Conservation (phyloP, 2,888 invertebrate species). For the Ochropleura plecta region DNA sequence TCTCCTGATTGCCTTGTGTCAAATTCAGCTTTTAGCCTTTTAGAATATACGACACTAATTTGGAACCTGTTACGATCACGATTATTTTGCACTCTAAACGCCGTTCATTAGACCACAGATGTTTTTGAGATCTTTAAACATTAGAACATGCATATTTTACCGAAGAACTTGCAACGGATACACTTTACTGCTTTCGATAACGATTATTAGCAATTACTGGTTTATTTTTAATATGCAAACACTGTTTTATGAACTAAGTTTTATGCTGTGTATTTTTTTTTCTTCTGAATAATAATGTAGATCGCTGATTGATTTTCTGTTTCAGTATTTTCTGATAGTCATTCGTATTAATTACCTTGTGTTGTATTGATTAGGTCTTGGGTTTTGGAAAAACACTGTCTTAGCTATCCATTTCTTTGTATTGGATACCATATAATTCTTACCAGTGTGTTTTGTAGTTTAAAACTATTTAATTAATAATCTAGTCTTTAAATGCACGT, state of each 20-base stretch:
- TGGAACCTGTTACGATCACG: constrained; percentile 51
- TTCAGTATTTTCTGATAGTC: neutral
- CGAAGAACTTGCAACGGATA: constrained; percentile 66
- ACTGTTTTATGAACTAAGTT: neutral
- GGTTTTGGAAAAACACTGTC: neutral
- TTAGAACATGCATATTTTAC: constrained; percentile 54
- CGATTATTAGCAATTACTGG: constrained; percentile 64
- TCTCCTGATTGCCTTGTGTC: constrained; percentile 35
- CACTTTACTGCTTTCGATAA: constrained; percentile 72
- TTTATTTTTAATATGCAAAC: constrained; percentile 41
- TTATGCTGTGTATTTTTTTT: neutral
- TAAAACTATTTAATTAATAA: neutral
- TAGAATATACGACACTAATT: constrained; percentile 34
- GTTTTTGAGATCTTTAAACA: constrained; percentile 42
- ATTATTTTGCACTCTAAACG: constrained; percentile 36
- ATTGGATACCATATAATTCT: neutral
- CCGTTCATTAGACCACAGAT: constrained; percentile 59
- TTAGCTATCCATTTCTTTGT: neutral
- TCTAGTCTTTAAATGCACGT: neutral
- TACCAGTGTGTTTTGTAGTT: neutral
- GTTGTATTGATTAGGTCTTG: neutral
- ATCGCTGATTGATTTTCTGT: constrained; percentile 9
- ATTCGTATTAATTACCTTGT: neutral
- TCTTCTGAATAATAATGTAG: neutral
- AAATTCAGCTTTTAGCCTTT: constrained; percentile 23